These are phyloP conservation scores for Ochropleura plecta DNA, from an alignment of 2,888 invertebrate genomes.

Conservation along the genomic window DNA sequence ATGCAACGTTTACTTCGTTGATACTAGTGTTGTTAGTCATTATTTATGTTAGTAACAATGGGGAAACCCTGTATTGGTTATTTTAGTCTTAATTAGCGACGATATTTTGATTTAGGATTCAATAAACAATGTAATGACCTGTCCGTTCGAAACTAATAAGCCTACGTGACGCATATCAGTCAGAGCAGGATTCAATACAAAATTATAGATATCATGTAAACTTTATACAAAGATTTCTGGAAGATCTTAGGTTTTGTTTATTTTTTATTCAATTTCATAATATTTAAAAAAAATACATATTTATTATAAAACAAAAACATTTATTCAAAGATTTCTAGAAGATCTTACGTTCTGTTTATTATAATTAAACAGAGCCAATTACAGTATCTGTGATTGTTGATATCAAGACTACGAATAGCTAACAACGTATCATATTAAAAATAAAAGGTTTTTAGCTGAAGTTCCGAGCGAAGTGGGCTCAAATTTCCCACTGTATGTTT, in stretches of 20 bases:
- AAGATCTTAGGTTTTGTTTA: background rate
- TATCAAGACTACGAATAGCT: no score
- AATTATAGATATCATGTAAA: background rate
- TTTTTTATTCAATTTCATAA: no score
- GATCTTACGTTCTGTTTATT: background rate
- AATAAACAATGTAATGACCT: slow-evolving; percentile 8
- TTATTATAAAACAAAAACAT: background rate
- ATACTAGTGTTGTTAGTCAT: slow-evolving; percentile 34
- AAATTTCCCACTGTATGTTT: slow-evolving; percentile 37
- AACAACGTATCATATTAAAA: background rate
- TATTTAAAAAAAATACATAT: no score
- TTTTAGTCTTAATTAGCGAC: slow-evolving; percentile 24
- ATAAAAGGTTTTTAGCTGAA: slow-evolving; percentile 3
- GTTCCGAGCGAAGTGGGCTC: slow-evolving; percentile 12
- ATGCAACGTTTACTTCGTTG: slow-evolving; percentile 4
- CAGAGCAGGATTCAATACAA: background rate
- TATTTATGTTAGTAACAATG: slow-evolving; percentile 24
- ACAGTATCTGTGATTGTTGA: background rate
- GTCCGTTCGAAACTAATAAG: slow-evolving; percentile 2
- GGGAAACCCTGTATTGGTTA: slow-evolving; percentile 20
- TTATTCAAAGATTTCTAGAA: slow-evolving; percentile 1
- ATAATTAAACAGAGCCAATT: background rate
- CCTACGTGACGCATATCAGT: background rate
- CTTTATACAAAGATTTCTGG: background rate
- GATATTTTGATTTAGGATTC: slow-evolving; percentile 1